Evolutionary conservation across 2,113 vertebrate species (phyloP).

Genomic region (Panthera leo): DNA sequence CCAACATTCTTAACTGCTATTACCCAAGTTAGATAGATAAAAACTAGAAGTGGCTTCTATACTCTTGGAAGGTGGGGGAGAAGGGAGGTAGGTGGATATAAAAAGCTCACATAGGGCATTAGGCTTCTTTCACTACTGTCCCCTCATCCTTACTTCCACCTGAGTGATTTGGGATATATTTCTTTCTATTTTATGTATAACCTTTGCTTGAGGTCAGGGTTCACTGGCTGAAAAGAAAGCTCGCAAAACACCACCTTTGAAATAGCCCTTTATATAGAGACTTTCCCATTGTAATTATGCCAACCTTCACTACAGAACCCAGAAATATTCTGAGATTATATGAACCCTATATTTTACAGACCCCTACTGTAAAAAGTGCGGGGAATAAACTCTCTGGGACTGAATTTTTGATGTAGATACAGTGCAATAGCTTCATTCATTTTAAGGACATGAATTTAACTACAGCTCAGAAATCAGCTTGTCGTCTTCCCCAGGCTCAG

Average conservation of each 20-base stretch:
- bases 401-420: background rate
- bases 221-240: background rate
- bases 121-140: fast-evolving
- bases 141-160: background rate
- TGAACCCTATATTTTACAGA: background rate
- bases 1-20: background rate
- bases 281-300: background rate
- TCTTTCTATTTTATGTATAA: background rate
- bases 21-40: background rate
- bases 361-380: background rate
- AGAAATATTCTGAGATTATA: background rate
- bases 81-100: background rate
- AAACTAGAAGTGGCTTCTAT: background rate
- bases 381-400: background rate
- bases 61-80: background rate
- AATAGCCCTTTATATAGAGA: background rate
- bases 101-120: background rate
- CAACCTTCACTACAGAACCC: background rate
- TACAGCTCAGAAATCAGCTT: slow-evolving; percentile 47
- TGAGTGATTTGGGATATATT: background rate
- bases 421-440: background rate
- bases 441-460: slow-evolving; percentile 43
- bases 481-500: background rate
- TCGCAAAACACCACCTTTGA: background rate
- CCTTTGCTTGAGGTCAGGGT: background rate